Base-by-base conservation (phyloP, 1,140 invertebrate species). In the Apolygus lucorum region DNA sequence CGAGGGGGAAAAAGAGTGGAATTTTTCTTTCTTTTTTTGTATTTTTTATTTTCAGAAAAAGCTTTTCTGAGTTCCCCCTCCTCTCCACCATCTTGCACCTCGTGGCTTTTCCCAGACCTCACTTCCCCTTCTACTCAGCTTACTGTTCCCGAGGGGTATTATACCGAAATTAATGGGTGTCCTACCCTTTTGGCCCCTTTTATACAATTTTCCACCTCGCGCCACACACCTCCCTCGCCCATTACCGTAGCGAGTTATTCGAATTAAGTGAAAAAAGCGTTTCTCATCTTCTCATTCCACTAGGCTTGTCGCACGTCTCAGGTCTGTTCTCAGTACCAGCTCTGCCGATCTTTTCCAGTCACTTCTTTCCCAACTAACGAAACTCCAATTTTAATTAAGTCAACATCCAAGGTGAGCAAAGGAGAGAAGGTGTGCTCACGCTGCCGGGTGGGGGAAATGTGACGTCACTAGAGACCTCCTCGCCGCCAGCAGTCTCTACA, bases 241-340 rank as follows among this genome's bases (percentile, higher is more conserved):
- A 42, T 4, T 17, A 42, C 34, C 17, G 4, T 17, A 8, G 4
- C 4, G 4, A 42, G 8, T 24, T 59, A 24, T 59, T 11, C 22
- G 54, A 59, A 59, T 59, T 59, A 59, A 59, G 54, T 59, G 54
- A 59, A 59, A 59, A n/a, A 59, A 59, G 54, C 4, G 54, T 21
- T 59, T 59, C 22, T 24, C 2, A 8, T 17, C 54, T 59, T 21
- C 54, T 24, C 13, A 59, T 59, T 59, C 22, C 22, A 17, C 11
- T 22, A 8, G 54, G 54, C 22, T 22, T 11, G 54, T 21, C 4
- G 54, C 2, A 59, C 22, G 22, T 59, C 22, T 59, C 2, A 59
- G 22, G 22, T 14, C 54, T n/a, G n/a, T n/a, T n/a, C n/a, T n/a
- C n/a, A n/a, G n/a, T n/a, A n/a, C n/a, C n/a, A n/a, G n/a, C n/a